phyloP scores from a whole-genome alignment of 2,888 invertebrate genomes.

The Cacoxenus indagator region DNA sequence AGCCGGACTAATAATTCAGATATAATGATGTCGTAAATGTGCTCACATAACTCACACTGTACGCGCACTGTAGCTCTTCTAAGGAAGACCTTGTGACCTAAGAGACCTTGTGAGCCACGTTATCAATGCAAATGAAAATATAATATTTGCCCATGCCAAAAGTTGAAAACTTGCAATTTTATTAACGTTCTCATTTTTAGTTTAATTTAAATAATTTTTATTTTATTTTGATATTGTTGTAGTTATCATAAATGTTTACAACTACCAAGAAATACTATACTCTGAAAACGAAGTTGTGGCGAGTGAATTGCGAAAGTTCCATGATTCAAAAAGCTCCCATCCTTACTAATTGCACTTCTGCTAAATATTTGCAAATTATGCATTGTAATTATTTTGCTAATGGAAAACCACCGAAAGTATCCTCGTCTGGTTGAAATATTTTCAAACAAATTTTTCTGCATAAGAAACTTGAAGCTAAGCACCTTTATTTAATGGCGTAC shows the following conservation, averaged over 20 bases:
- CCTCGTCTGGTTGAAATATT: neutral
- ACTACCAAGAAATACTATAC: no score
- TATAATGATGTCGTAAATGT: neutral
- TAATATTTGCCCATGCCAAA: neutral
- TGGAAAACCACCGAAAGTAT: no score
- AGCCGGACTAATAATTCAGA: neutral
- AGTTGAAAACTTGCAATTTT: neutral
- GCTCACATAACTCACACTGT: no score
- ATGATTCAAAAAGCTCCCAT: no score
- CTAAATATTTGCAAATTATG: constrained; percentile 1
- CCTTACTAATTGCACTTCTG: neutral
- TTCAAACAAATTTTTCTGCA: no score
- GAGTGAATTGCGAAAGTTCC: no score
- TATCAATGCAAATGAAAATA: neutral
- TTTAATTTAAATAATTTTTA: neutral
- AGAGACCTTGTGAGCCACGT: neutral
- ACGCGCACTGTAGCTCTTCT: no score
- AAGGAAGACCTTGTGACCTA: no score
- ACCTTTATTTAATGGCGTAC: no score
- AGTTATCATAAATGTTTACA: neutral
- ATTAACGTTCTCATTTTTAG: neutral
- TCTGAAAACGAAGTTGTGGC: no score
- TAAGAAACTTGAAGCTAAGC: no score
- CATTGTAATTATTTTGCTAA: neutral
- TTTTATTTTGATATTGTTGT: neutral